These are phyloP conservation scores for Lordiphosa mommai DNA, from an alignment of 1,140 invertebrate genomes.

Conservation along the genomic window DNA sequence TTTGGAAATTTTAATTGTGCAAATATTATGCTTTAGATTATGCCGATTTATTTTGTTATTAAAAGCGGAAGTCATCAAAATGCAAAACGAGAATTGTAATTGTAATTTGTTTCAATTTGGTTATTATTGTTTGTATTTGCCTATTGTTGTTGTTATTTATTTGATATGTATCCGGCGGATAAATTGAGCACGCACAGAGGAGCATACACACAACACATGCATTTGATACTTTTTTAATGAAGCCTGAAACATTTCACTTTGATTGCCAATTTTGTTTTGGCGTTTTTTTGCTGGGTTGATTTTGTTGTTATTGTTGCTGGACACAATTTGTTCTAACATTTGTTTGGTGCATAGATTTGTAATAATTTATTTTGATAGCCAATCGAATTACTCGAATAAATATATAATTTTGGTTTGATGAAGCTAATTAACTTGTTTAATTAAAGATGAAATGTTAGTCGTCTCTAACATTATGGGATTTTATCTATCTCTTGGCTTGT, in stretches of 20 bases:
- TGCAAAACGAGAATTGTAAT: conserved; percentile 57
- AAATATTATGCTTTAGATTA: conserved; percentile 76
- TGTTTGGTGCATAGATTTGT: conserved; percentile 68
- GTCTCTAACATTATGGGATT: too few species aligned
- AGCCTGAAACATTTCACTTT: conserved; percentile 72
- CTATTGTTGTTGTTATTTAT: conserved; percentile 62
- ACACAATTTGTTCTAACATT: conserved; percentile 66
- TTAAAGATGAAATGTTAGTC: conserved; percentile 40
- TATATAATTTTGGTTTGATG: conserved; percentile 1
- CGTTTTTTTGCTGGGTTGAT: neutral
- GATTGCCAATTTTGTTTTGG: conserved; percentile 29
- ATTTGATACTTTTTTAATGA: conserved; percentile 64
- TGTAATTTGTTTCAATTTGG: conserved; percentile 59
- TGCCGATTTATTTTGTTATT: conserved; percentile 79
- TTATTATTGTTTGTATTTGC: conserved; percentile 42
- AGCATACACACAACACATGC: conserved; percentile 11
- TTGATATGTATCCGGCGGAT: conserved; percentile 75
- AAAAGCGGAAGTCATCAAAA: conserved; percentile 72
- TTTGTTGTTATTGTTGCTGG: conserved; percentile 47
- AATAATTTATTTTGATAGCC: conserved; percentile 76
- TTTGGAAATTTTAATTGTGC: conserved; percentile 78
- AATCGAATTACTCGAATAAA: conserved; percentile 51
- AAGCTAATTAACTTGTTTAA: conserved; percentile 47
- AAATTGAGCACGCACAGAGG: conserved; percentile 39
- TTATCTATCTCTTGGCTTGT: too few species aligned